A percentile compares a stretch with the other conserved stretches of the same genome.
These are phyloP conservation scores for Spodoptera litura DNA, from an alignment of 1,140 invertebrate species.

Conservation along the genomic window DNA sequence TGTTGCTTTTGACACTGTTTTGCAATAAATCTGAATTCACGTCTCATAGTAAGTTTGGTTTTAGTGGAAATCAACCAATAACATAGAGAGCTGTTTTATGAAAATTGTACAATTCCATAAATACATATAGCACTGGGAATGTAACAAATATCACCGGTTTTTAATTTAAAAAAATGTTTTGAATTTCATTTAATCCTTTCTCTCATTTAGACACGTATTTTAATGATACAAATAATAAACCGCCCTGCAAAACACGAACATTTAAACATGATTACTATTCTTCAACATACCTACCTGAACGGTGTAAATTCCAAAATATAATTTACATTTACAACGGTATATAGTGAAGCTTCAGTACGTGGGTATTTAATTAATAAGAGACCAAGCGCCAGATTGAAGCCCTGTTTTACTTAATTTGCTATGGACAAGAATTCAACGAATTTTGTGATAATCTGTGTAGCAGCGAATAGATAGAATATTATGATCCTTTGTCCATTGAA, in stretches of 20 bases:
- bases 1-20: not conserved
- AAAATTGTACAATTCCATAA: too few species aligned
- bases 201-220: not conserved
- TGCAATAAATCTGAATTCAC: not conserved
- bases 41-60: too few species aligned
- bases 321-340: constrained; percentile 20
- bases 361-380: constrained; percentile 23
- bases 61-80: too few species aligned
- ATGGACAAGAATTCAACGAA: not conserved
- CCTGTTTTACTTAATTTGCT: constrained; percentile 1
- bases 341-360: constrained; percentile 14
- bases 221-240: not conserved
- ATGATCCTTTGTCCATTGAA: not conserved
- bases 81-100: too few species aligned
- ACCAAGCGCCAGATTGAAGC: not conserved
- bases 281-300: not conserved
- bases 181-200: not conserved
- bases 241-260: not conserved
- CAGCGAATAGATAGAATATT: not conserved
- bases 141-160: not conserved
- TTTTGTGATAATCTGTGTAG: not conserved
- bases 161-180: not conserved
- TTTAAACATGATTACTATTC: not conserved
- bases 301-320: constrained; percentile 6
- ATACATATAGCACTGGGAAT: too few species aligned